Evolutionary conservation across 2,888 invertebrate species (phyloP), one percentile per base, ranked within the genome.

Genomic region (Lasioglossum pauxillum): DNA sequence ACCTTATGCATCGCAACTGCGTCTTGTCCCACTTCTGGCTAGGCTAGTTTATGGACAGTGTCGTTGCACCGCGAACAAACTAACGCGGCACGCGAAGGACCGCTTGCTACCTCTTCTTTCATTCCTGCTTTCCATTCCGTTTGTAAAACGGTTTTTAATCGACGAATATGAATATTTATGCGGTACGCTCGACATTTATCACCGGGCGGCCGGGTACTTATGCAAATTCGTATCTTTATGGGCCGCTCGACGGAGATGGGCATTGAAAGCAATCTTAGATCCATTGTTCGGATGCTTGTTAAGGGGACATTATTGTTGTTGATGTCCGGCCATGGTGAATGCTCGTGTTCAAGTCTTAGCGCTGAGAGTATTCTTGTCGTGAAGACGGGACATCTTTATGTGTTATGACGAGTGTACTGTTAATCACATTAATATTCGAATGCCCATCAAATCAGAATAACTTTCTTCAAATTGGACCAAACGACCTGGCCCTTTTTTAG

Each of bases 1-100:
- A 78, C 35, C 82, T 75, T 75, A 10, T 41, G 78, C 69, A 31
- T 67, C 72, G 71, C n/a, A 64, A 57, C 60, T 41, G 69, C 19
- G 71, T 27, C 75, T 69, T 67, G 74, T 75, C 71, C 79, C 53
- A 60, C 74, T 49, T 71, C 73, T 44, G 8, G 67, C 38, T 82
- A 46, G 8, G 72, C 38, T 82, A 46, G 41, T 82, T 82, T 82
- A 86, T 82, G 74, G 75, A 71, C 69, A 31, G 19, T 69, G 76
- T 38, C 75, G 38, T 44, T 57, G 67, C 53, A 64, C 57, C 69
- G 82, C 31, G n/a, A 35, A 35, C 53, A 72, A 78, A 64, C 75
- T 76, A 49, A 31, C 35, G 41, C 19, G 16, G 31, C 53, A 41
- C 44, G 72, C 75, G 23, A 14, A 46, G 49, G 71, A n/a, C 14